phyloP scores from a whole-genome alignment of 1,140 invertebrate genomes.

The Papilio aristodemus region DNA sequence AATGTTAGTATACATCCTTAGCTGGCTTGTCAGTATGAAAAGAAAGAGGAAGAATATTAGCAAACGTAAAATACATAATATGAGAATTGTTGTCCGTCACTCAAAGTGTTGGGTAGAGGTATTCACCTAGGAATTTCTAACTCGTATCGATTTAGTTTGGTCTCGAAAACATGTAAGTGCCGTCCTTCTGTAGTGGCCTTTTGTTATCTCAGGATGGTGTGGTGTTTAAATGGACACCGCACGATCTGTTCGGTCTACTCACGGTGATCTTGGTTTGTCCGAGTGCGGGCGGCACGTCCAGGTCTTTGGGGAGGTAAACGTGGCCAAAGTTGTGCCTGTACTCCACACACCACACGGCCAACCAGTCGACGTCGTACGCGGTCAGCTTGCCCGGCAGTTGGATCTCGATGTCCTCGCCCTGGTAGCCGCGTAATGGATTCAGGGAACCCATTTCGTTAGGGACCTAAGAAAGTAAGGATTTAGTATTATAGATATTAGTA shows the following conservation, averaged over 20 bases:
- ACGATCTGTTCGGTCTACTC: slow-evolving; percentile 66
- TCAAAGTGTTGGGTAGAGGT: no score
- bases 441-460: slow-evolving; percentile 93
- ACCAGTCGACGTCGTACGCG: slow-evolving; percentile 95
- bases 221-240: not conserved
- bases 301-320: slow-evolving; percentile 91
- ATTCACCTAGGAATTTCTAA: no score
- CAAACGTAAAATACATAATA: not conserved
- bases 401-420: slow-evolving; percentile 94
- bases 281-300: slow-evolving; percentile 93
- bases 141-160: no score
- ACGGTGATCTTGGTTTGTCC: slow-evolving; percentile 94
- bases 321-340: slow-evolving; percentile 95
- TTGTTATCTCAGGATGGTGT: not conserved
- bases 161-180: no score
- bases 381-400: slow-evolving; percentile 91
- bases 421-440: slow-evolving; percentile 89
- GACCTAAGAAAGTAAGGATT: no score
- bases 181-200: no score
- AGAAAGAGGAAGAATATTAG: not conserved
- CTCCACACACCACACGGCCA: slow-evolving; percentile 93
- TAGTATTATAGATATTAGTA: not conserved
- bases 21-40: not conserved
- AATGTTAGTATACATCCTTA: not conserved
- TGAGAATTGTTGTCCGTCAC: no score